Percentiles rank a stretch among this genome's conserved stretches.
These are phyloP conservation scores for Ara ararauna DNA, from an alignment of 2,797 vertebrate species.

Conservation along the genomic window DNA sequence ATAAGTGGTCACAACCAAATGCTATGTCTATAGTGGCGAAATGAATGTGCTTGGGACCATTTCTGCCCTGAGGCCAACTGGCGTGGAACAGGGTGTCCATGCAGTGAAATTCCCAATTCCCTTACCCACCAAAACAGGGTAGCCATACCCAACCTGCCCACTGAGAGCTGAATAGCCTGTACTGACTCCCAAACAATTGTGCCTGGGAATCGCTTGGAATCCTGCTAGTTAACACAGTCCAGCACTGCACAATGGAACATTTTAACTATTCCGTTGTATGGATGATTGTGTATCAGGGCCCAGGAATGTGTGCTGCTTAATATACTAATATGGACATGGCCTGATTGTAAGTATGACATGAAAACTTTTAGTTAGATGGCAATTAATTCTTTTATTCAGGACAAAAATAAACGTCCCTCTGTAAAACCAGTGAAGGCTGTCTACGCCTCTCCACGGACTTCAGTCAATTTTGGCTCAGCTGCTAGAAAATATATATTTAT, in stretches of 20 bases:
- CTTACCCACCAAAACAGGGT: background rate
- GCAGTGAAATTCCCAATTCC: background rate
- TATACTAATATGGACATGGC: conserved; percentile 13
- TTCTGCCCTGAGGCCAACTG: conserved; percentile 1
- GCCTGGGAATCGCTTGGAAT: conserved; percentile 28
- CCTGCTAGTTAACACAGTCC: background rate
- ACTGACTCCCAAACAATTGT: background rate
- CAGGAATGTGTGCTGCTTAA: conserved; percentile 12
- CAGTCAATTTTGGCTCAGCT: background rate
- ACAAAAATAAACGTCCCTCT: background rate
- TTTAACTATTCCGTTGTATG: conserved; percentile 21
- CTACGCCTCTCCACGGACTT: background rate
- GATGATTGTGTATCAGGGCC: background rate
- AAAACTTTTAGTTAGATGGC: background rate
- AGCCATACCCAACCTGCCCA: background rate
- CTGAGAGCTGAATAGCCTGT: background rate
- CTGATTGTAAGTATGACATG: background rate
- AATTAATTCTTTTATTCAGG: background rate
- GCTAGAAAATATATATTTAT: conserved; percentile 1
- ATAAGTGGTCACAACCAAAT: conserved; percentile 20
- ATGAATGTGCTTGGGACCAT: background rate
- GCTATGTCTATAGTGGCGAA: background rate
- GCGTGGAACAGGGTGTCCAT: background rate
- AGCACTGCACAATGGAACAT: conserved; percentile 5
- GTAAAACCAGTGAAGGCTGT: background rate